Evolutionary conservation across 2,888 invertebrate species (phyloP).

Genomic region (Chouioia cunea): DNA sequence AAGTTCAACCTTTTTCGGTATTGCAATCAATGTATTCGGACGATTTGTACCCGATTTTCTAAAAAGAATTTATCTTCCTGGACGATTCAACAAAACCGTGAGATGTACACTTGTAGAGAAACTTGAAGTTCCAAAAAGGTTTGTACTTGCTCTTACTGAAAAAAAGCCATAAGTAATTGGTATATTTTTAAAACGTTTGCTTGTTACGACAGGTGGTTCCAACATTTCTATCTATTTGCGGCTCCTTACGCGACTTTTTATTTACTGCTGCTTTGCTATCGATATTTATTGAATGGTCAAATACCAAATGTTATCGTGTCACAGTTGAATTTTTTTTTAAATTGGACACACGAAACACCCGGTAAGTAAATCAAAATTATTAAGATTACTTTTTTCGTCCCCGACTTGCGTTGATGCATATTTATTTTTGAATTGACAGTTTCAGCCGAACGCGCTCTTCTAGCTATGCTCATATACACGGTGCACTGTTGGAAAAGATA

Average conservation of each 20-base stretch:
- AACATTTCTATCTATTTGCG: slow-evolving; percentile 84
- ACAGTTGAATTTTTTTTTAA: slow-evolving; percentile 69
- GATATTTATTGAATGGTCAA: slow-evolving; percentile 70
- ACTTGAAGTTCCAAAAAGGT: slow-evolving; percentile 81
- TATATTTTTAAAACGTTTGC: slow-evolving; percentile 1
- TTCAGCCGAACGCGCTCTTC: slow-evolving; percentile 72
- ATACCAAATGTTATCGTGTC: slow-evolving; percentile 70
- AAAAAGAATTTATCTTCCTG: slow-evolving; percentile 78
- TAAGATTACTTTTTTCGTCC: slow-evolving; percentile 18
- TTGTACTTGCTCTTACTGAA: not conserved
- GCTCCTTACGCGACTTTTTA: slow-evolving; percentile 71
- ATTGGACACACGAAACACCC: slow-evolving; percentile 48
- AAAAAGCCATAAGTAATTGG: slow-evolving; percentile 6
- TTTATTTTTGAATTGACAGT: slow-evolving; percentile 69
- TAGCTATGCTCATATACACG: slow-evolving; percentile 75
- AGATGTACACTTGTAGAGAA: slow-evolving; percentile 64
- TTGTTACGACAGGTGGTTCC: slow-evolving; percentile 73
- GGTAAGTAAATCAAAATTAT: slow-evolving; percentile 67
- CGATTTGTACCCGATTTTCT: slow-evolving; percentile 76
- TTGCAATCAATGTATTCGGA: slow-evolving; percentile 77
- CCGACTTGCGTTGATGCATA: no score
- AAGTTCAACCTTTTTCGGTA: slow-evolving; percentile 71
- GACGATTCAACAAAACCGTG: slow-evolving; percentile 77
- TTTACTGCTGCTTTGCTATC: slow-evolving; percentile 69
- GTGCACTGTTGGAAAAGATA: slow-evolving; percentile 81